Evolutionary conservation across 2,113 vertebrate species (phyloP).

Genomic region (Cyprinodon variegatus): DNA sequence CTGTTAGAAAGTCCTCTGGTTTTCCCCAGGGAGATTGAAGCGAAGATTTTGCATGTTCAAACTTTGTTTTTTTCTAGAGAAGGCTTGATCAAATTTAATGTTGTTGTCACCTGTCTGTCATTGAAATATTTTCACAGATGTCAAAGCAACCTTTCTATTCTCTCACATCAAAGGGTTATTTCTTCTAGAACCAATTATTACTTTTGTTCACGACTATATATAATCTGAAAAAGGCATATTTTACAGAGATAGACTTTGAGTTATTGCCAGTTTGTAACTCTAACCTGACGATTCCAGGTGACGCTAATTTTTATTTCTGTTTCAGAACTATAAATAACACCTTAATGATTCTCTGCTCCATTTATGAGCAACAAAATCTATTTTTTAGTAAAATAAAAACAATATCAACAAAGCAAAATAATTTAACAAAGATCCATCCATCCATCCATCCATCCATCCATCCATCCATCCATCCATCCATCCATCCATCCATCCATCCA

Average conservation of each 20-base stretch:
- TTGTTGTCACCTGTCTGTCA: conserved; percentile 64
- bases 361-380: neutral
- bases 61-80: conserved; percentile 42
- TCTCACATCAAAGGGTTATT: conserved; percentile 31
- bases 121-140: conserved; percentile 56
- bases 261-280: too few relatives aligned
- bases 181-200: conserved; percentile 16
- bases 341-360: too few relatives aligned
- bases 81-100: conserved; percentile 57
- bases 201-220: conserved; percentile 45
- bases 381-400: too few relatives aligned
- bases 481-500: too few relatives aligned
- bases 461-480: too few relatives aligned
- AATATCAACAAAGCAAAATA: too few relatives aligned
- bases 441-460: too few relatives aligned
- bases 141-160: conserved; percentile 31
- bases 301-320: too few relatives aligned
- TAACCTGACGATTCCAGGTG: too few relatives aligned
- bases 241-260: conserved; percentile 30
- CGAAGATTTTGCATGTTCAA: conserved; percentile 55
- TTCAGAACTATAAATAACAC: too few relatives aligned
- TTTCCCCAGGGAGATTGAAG: conserved; percentile 62
- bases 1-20: conserved; percentile 65
- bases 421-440: too few relatives aligned
- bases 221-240: conserved; percentile 39